Evolutionary conservation across 2,113 vertebrate species (phyloP).

Genomic region (Poecile atricapillus): DNA sequence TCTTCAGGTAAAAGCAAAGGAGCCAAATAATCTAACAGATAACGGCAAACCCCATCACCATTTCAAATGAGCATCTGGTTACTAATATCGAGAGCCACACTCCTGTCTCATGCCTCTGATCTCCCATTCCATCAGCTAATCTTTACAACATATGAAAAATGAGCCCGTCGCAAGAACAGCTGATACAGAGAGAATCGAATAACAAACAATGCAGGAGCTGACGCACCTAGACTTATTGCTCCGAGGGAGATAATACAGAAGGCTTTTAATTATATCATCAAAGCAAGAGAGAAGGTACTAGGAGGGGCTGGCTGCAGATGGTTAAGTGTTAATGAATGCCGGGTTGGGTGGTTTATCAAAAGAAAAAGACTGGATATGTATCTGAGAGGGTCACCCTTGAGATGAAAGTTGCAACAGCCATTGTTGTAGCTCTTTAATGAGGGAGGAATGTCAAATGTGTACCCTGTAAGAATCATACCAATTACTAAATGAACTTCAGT

Average conservation of each 20-base stretch:
- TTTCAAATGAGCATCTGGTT: conserved; percentile 60
- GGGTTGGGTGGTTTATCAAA: conserved; percentile 44
- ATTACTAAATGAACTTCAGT: conserved; percentile 30
- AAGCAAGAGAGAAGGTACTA: conserved; percentile 33
- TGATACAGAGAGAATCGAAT: neutral
- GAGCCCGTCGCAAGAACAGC: neutral
- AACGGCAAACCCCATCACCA: conserved; percentile 27
- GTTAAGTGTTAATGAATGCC: conserved; percentile 47
- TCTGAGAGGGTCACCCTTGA: conserved; percentile 25
- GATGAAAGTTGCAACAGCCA: conserved; percentile 41
- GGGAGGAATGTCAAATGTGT: conserved; percentile 28
- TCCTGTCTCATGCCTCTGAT: conserved; percentile 15
- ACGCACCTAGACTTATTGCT: neutral
- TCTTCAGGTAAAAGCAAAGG: conserved; percentile 39
- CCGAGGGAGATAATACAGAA: conserved; percentile 14
- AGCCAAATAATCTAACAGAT: conserved; percentile 58
- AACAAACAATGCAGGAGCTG: conserved; percentile 24
- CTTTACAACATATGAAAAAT: conserved; percentile 53
- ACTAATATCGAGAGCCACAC: conserved; percentile 6
- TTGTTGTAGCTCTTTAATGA: conserved; percentile 53
- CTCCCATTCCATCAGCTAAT: conserved; percentile 39
- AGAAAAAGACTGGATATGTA: conserved; percentile 23
- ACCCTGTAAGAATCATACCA: conserved; percentile 19
- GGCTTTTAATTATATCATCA: conserved; percentile 53
- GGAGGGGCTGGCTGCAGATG: conserved; percentile 49